Evolutionary conservation across 2,888 invertebrate genomes (phyloP).

Genomic region (Metopia argyrocephala): DNA sequence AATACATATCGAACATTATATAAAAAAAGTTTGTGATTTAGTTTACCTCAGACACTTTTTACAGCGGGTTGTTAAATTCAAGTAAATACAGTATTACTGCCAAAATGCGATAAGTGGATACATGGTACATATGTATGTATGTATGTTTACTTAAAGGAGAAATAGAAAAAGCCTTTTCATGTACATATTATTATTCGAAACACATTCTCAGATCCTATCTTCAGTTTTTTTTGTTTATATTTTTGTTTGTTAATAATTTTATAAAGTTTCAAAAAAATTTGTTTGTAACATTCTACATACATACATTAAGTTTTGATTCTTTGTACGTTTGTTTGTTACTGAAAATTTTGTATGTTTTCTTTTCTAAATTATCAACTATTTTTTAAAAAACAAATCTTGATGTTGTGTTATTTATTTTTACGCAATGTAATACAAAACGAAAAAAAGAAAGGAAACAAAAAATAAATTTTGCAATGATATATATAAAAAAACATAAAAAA

Average conservation of each 20-base stretch:
- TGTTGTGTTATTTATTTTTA: constrained; percentile 75
- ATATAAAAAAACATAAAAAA: constrained; percentile 33
- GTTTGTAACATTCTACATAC: neutral
- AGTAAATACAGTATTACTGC: too few species aligned
- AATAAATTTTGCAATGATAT: constrained; percentile 48
- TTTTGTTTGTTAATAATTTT: neutral
- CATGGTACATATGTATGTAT: too few species aligned
- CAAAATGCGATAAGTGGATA: too few species aligned
- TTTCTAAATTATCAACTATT: constrained; percentile 30
- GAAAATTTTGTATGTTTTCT: constrained; percentile 69
- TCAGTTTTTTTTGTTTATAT: too few species aligned
- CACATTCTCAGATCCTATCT: too few species aligned
- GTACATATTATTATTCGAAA: too few species aligned
- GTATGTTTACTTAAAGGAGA: too few species aligned
- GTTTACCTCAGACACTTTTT: too few species aligned
- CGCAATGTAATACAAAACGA: constrained; percentile 55
- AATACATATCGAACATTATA: too few species aligned
- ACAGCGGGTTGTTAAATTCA: too few species aligned
- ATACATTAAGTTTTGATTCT: constrained; percentile 19
- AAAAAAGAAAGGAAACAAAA: constrained; percentile 40
- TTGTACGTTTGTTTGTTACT: constrained; percentile 65
- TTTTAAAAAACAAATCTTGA: constrained; percentile 70
- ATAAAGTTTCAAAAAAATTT: neutral
- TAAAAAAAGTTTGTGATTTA: too few species aligned
- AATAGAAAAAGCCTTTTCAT: too few species aligned